Conservation (phyloP, 2,113 vertebrate species). For the Carassius gibelio region DNA sequence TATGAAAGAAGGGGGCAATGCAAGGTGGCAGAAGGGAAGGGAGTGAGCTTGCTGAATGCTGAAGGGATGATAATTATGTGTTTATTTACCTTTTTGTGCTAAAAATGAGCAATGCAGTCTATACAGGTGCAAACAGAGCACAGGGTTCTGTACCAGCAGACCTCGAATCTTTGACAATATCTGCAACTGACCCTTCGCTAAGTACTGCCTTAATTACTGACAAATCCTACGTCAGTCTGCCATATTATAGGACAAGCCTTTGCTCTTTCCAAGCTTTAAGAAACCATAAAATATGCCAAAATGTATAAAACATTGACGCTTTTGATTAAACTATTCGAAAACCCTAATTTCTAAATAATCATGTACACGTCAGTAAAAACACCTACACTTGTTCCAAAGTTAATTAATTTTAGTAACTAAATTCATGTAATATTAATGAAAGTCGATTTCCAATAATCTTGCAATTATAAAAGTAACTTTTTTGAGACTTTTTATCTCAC, state of each 20-base stretch:
- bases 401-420: not conserved
- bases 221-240: not conserved
- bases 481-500: too few species aligned
- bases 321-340: too few species aligned
- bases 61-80: not conserved
- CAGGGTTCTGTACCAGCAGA: not conserved
- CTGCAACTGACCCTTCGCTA: too few species aligned
- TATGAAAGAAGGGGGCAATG: slow-evolving; percentile 61
- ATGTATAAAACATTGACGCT: not conserved
- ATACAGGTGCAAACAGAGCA: not conserved
- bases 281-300: not conserved
- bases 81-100: not conserved
- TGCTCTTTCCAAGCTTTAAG: not conserved
- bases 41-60: slow-evolving; percentile 7
- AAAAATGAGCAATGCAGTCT: not conserved
- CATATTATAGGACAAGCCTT: not conserved
- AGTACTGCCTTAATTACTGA: not conserved
- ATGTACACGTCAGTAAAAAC: not conserved
- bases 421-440: not conserved
- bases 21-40: slow-evolving; percentile 45
- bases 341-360: not conserved
- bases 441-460: not conserved
- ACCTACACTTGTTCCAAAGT: not conserved
- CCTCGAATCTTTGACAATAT: not conserved
- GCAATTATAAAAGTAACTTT: too few species aligned